Percentiles rank a stretch among this genome's conserved stretches.
Evolutionary conservation across 2,888 invertebrate species (phyloP).

Genomic region (Strigamia maritima): DNA sequence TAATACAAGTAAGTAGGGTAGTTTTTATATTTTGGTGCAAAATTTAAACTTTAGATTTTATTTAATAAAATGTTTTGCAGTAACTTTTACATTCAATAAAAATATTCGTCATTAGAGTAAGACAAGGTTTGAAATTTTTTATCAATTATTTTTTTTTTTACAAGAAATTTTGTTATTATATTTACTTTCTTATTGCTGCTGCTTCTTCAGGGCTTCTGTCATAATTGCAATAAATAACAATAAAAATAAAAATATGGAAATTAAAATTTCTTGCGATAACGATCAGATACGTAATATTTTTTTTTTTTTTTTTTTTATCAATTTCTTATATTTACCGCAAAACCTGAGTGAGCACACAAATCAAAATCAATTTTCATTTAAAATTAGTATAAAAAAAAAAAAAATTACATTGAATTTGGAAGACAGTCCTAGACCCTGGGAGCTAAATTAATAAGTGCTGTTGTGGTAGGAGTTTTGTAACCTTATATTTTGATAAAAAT

Average conservation of each 20-base stretch:
- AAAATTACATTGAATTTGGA: not conserved
- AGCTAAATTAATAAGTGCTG: constrained; percentile 6
- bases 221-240: constrained; percentile 13
- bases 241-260: not conserved
- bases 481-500: not conserved
- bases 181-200: constrained; percentile 31
- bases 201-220: constrained; percentile 34
- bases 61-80: constrained; percentile 23
- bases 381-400: not conserved
- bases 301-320: not conserved
- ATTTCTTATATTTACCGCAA: not conserved
- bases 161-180: not conserved
- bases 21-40: not conserved
- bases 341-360: not conserved
- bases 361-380: not conserved
- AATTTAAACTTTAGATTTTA: constrained; percentile 17
- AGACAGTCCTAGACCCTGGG: constrained; percentile 31
- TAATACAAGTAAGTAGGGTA: not conserved
- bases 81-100: constrained; percentile 22
- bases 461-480: not conserved
- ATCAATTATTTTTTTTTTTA: not conserved
- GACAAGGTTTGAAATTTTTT: not conserved
- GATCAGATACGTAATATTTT: not conserved
- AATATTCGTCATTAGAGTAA: not conserved
- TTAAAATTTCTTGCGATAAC: not conserved